Base-by-base conservation (phyloP, 2,113 vertebrate genomes). In the Strix uralensis region DNA sequence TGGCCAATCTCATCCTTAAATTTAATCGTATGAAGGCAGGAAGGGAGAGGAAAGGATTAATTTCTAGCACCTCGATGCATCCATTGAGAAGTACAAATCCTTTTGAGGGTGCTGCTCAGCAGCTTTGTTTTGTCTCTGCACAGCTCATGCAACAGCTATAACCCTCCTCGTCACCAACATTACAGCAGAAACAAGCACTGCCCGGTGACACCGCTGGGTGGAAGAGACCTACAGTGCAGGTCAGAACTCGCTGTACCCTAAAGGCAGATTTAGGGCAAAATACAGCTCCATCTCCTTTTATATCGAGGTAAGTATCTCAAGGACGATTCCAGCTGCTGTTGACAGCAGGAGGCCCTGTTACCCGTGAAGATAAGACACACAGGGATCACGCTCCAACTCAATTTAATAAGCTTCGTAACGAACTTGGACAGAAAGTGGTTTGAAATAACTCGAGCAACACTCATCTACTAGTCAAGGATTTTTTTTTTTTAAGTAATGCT, bases 331-430 rank as follows among this genome's bases (percentile, higher is more conserved):
- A 70, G 75, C 44, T 40, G 26, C 71, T 69, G 58, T 4, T 51
- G 84, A 61, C 79, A 72, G 90, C 81, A 69, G 91, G 69, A 85
- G 67, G 70, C 66, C n/a, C 59, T 13, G 1, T 21, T 65, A 78
- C 72, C 83, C 22, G 11, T 13, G 69, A 88, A 90, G 87, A 92
- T 75, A 87, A 66, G 57, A 94, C 87, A 96, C 86, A 82, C 42
- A 96, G 90, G 89, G 83, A 94, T 86, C 77, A 66, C 40, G 21
- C 93, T 96, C 96, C 94, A 92, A 94, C 86, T 94, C 69, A 65
- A 87, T 95, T 96, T 96, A 97, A 96, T 96, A 89, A 94, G 80
- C 89, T 94, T 65, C 5, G 9, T 84, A 86, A 96, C 7, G 18
- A 95, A 92, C 75, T 91, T 46, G 83, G 92, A 95, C 91, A 96